Conservation (phyloP, 2,113 vertebrate genomes). For the Chrysemys picta region DNA sequence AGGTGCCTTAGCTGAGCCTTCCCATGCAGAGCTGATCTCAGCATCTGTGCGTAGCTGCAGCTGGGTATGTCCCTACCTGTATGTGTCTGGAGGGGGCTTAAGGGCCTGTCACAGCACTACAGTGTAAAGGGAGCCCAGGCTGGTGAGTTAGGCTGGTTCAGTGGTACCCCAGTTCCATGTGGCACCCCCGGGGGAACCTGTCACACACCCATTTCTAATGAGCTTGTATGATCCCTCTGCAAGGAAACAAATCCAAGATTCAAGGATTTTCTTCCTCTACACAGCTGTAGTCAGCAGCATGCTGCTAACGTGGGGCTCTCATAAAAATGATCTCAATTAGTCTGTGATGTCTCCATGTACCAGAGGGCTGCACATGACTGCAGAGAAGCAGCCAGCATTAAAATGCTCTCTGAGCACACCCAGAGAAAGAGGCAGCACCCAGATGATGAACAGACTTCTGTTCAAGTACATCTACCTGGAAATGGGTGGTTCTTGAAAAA, state of each 20-base stretch:
- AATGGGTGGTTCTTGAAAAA: neutral
- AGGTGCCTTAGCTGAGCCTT: no score
- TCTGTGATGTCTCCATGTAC: neutral
- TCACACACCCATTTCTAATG: neutral
- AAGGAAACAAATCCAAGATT: neutral
- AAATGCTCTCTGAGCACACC: neutral
- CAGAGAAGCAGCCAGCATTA: neutral
- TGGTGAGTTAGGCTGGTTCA: no score
- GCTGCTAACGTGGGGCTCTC: neutral
- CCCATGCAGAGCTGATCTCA: no score
- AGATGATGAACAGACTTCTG: neutral
- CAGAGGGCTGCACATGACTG: neutral
- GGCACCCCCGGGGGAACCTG: no score
- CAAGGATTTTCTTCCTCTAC: neutral
- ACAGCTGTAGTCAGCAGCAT: neutral
- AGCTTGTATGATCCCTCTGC: neutral
- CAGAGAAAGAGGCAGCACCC: neutral
- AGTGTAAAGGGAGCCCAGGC: no score
- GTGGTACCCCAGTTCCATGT: no score
- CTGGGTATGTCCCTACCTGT: no score
- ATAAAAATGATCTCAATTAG: neutral
- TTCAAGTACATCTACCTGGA: neutral
- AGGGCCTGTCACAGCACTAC: no score
- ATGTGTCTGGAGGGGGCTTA: no score
- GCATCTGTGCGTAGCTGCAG: no score